phyloP scores from a whole-genome alignment of 2,888 invertebrate species.

The Cephus pulcher region DNA sequence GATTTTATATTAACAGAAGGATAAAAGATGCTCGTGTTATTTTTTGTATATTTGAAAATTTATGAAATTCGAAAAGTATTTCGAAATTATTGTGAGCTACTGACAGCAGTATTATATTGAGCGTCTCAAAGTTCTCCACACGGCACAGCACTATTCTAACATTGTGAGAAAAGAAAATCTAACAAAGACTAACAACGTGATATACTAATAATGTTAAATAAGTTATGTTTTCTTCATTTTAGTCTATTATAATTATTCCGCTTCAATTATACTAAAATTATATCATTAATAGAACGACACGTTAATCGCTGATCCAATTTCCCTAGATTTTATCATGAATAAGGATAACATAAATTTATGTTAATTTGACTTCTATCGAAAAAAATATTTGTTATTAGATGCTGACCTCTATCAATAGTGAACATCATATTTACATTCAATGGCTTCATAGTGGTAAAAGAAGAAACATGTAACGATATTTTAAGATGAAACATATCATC shows the following conservation, averaged over 20 bases:
- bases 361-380: neutral
- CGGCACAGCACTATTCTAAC: neutral
- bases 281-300: neutral
- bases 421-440: neutral
- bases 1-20: neutral
- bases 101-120: neutral
- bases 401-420: neutral
- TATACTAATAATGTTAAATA: neutral
- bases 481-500: neutral
- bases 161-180: neutral
- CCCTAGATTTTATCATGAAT: neutral
- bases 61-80: neutral
- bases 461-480: neutral
- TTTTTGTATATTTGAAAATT: neutral
- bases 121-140: neutral
- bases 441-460: neutral
- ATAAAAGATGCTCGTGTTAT: neutral
- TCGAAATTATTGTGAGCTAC: neutral
- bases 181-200: neutral
- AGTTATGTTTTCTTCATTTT: neutral
- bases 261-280: neutral
- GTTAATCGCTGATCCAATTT: neutral
- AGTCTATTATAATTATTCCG: neutral
- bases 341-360: neutral
- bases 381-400: neutral